Evolutionary conservation across 1,140 invertebrate genomes (phyloP).

Genomic region (Platorchestia sp.): DNA sequence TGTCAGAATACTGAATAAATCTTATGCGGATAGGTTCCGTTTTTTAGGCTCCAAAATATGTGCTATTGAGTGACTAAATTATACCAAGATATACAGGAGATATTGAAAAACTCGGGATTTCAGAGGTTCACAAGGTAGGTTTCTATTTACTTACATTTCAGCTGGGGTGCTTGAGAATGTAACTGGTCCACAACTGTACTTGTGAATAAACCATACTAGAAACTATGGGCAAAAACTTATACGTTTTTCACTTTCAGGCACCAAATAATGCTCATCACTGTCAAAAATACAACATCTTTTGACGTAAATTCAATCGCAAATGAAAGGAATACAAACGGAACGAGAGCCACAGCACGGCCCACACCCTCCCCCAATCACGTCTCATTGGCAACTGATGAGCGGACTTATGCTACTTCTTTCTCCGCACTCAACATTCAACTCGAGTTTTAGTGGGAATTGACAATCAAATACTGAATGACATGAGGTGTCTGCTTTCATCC

Average conservation of each 20-base stretch:
- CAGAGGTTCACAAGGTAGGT: background rate
- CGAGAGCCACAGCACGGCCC: constrained; percentile 39
- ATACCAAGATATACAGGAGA: background rate
- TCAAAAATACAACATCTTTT: background rate
- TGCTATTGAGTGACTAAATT: no score
- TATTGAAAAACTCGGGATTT: background rate
- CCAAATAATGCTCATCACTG: constrained; percentile 41
- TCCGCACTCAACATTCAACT: background rate
- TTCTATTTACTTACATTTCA: constrained; percentile 39
- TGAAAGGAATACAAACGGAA: constrained; percentile 51
- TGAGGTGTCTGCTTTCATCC: background rate
- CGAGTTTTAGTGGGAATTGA: background rate
- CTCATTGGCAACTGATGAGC: constrained; percentile 12
- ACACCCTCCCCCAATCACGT: constrained; percentile 43
- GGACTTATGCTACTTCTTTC: background rate
- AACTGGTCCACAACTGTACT: constrained; percentile 1
- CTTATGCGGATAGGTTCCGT: no score
- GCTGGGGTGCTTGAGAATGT: background rate
- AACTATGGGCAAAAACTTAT: background rate
- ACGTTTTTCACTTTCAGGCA: background rate
- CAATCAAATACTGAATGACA: background rate
- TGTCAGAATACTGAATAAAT: no score
- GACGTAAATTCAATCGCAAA: background rate
- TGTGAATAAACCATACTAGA: background rate
- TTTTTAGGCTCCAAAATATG: no score